These are phyloP conservation scores for Enteromius fasciolatus DNA, from an alignment of 2,797 vertebrate species.

Conservation along the genomic window DNA sequence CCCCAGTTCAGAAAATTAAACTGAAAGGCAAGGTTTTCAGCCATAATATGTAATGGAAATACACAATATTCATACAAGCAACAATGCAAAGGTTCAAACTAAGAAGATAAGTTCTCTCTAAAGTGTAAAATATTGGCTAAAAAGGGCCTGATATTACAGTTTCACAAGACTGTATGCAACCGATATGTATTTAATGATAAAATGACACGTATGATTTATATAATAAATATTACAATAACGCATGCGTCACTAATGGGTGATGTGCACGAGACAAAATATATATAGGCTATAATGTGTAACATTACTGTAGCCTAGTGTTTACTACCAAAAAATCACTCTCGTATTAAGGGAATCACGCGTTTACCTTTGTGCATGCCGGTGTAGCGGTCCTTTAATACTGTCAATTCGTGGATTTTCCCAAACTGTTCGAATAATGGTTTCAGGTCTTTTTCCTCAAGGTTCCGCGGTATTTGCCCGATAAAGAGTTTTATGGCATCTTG, in stretches of 20 bases:
- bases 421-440: conserved; percentile 98
- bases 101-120: background rate
- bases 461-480: conserved; percentile 97
- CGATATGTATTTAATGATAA: background rate
- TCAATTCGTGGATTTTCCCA: conserved; percentile 98
- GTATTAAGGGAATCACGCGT: conserved; percentile 43
- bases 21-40: background rate
- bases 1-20: conserved; percentile 60
- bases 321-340: conserved; percentile 7
- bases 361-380: conserved; percentile 99
- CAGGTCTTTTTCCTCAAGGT: conserved; percentile 97
- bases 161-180: background rate
- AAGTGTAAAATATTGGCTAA: background rate
- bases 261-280: background rate
- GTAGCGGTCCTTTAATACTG: conserved; percentile 97
- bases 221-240: conserved; percentile 18
- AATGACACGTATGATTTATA: background rate
- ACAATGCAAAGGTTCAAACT: background rate
- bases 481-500: conserved; percentile 99
- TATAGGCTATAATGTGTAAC: background rate
- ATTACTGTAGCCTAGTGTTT: conserved; percentile 6
- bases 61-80: background rate
- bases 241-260: background rate
- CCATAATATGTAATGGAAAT: background rate
- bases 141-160: background rate